Base-by-base conservation (phyloP, 2,888 invertebrate species). In the Drosophila kuntzei region DNA sequence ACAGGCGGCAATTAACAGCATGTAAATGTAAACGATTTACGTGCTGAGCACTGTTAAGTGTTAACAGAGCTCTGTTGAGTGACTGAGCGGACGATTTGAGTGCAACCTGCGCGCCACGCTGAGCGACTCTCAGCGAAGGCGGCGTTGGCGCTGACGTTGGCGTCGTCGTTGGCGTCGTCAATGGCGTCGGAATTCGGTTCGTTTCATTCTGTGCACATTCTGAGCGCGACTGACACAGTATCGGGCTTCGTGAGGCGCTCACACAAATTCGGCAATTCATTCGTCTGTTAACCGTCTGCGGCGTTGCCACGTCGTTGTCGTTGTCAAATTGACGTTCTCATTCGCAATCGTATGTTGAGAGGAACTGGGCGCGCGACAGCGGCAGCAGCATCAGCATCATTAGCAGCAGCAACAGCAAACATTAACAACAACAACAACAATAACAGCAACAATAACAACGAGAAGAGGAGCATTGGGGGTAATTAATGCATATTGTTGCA, bases 221-320 rank as follows among this genome's bases (percentile, higher is more conserved):
- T 79, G 82, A 87, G 85, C 82, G 79, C 69, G 76, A 59, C 78
- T 76, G 69, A 41, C 72, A 32, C 72, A 34, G 50, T 71, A 63
- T 62, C 83, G 87, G 69, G 87, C 85, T 85, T 89, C 81, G 87
- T 73, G 71, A 63, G 73, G 44, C 85, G 85, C 85, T 89, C 89
- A 84, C 66, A 71, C 64, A 87, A 87, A 71, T 85, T 85, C 85
- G 85, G 84, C 77, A 79, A 58, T 73, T 89, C 87, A 85, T 85
- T 85, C 85, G 89, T 89, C 71, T 89, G 79, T 89, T 69, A 89
- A 87, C 84, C 77, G 85, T 81, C 79, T 85, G 82, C 67, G 77
- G 74, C 74, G 82, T 79, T 85, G 85, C 66, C 79, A 80, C 79
- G 83, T 64, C 65, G 76, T 70, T 49, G 76, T 64, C 64, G 65